Evolutionary conservation across 92 coral and sea anemone genomes (phyloP).

Genomic region (Plumapathes pennacea): DNA sequence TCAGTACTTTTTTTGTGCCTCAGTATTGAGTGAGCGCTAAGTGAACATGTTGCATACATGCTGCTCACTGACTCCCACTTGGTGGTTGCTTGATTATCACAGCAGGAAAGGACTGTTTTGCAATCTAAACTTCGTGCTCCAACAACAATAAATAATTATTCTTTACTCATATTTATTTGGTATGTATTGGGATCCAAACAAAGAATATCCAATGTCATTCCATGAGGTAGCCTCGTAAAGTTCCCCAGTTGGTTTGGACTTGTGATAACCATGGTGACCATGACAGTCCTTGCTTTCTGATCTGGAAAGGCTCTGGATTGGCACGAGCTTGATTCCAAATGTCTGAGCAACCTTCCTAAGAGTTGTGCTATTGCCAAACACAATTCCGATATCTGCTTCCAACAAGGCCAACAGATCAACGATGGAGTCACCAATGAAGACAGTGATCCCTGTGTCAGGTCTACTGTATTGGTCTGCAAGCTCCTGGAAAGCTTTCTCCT

Average conservation of each 20-base stretch:
- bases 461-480: slow-evolving; percentile 23
- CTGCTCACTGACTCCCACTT: no score
- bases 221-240: slow-evolving; percentile 72
- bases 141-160: no score
- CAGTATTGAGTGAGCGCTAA: no score
- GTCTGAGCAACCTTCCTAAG: slow-evolving; percentile 71
- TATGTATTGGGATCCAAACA: slow-evolving; percentile 59
- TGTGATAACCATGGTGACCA: slow-evolving; percentile 19
- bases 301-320: slow-evolving; percentile 46
- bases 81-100: no score
- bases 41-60: no score
- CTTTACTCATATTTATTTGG: slow-evolving; percentile 21
- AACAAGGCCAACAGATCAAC: slow-evolving; percentile 84
- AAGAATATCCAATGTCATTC: slow-evolving; percentile 74
- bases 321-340: slow-evolving; percentile 74
- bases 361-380: slow-evolving; percentile 73
- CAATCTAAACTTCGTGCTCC: background rate
- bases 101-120: no score
- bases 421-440: slow-evolving; percentile 87
- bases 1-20: no score
- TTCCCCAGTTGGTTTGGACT: slow-evolving; percentile 10
- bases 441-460: slow-evolving; percentile 43
- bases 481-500: slow-evolving; percentile 63
- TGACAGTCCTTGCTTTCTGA: background rate
- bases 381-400: slow-evolving; percentile 79